Base-by-base conservation (phyloP, 2,888 invertebrate genomes). In the Megaustenia siamemsis region DNA sequence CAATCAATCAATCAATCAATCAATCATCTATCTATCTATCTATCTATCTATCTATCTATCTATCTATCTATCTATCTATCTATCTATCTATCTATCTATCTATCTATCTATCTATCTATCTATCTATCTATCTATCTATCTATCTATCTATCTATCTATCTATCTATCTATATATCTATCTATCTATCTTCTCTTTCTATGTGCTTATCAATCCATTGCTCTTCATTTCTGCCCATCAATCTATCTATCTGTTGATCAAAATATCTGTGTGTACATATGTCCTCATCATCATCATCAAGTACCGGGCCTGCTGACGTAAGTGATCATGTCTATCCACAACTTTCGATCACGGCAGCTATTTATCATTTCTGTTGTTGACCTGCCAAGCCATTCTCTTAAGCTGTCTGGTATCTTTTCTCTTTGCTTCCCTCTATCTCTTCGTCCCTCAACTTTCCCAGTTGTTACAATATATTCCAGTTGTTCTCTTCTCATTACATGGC, bases 51-150 rank as follows among this genome's bases (percentile, higher is more conserved):
- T 6, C 38, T 38, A 38, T 68, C 38, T 68, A 18, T 68, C 38
- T 68, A 38, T 68, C 38, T 68, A 38, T 68, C 38, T 68, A 18
- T 68, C 68, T 38, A 32, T 63, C 28, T 63, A 5, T 63, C 28
- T 63, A 32, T 12, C 18, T 56, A n/a, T 56, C 56, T 18, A n/a
- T n/a, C n/a, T 49, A 49, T 63, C 63, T 63, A 63, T 63, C 63
- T 63, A 63, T 63, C 63, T 63, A 63, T 63, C 63, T n/a, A n/a
- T n/a, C n/a, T n/a, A 35, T 68, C 35, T 12, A 35, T 68, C 68
- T 18, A 35, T 38, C 8, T 18, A 40, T 40, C 69, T 21, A 24
- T 69, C 18, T 21, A 24, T 69, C 40, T 38, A 38, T 68, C 66
- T 38, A 38, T 38, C 68, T 40, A 38, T 69, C 68, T 24, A 69